A percentile compares a stretch with the other conserved stretches of the same genome.
Conservation (phyloP, 1,140 invertebrate genomes). For the Drosophila kikkawai region DNA sequence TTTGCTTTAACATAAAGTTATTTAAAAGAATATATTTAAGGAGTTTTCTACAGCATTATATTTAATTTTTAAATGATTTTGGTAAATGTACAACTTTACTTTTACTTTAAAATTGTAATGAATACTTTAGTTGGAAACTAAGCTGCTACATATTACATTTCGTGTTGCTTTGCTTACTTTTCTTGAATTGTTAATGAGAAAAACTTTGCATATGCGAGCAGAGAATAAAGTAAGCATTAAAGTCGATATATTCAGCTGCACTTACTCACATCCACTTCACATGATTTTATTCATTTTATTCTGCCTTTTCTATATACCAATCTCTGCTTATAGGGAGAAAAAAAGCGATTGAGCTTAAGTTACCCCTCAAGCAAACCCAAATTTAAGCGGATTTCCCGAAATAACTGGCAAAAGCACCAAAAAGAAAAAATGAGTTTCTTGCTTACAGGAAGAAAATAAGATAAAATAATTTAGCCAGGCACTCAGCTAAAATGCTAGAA, state of each 20-base stretch:
- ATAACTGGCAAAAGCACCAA: not conserved
- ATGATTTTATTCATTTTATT: slow-evolving; percentile 2
- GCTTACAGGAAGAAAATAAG: not conserved
- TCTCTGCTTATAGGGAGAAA: not conserved
- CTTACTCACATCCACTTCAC: slow-evolving; percentile 1
- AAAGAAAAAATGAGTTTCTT: not conserved
- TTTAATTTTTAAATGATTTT: not conserved
- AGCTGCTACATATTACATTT: slow-evolving; percentile 14
- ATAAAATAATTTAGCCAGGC: slow-evolving; percentile 7
- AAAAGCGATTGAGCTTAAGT: slow-evolving; percentile 13
- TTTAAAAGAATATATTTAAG: not conserved
- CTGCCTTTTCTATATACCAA: not conserved
- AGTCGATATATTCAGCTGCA: slow-evolving; percentile 1
- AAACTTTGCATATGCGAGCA: slow-evolving; percentile 1
- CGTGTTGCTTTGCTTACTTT: slow-evolving; percentile 5
- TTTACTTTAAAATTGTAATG: not conserved
- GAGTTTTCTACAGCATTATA: not conserved
- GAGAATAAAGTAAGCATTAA: slow-evolving; percentile 3
- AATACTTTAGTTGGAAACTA: slow-evolving; percentile 3
- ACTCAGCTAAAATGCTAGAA: slow-evolving; percentile 2
- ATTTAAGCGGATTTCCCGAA: slow-evolving; percentile 16
- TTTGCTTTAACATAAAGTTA: not conserved
- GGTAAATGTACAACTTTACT: not conserved
- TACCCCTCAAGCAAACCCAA: slow-evolving; percentile 3
- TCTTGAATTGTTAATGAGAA: slow-evolving; percentile 15